Conservation (phyloP, 2,888 invertebrate genomes). For the Baccha elongata region DNA sequence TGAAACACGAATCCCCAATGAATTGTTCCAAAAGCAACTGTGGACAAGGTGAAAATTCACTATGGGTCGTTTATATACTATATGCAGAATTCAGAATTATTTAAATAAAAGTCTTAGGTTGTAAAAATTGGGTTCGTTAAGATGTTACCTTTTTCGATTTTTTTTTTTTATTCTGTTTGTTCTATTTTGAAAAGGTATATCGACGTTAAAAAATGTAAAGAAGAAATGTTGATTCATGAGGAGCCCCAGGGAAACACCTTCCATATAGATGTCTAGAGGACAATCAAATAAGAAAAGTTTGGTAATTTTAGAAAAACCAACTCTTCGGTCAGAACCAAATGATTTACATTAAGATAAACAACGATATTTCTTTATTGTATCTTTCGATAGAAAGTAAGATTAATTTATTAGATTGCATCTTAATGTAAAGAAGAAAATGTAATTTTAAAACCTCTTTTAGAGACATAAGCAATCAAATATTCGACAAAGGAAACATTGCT, state of each 20-base stretch:
- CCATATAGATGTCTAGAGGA: constrained; percentile 17
- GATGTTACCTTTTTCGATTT: constrained; percentile 14
- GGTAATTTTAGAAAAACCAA: constrained; percentile 25
- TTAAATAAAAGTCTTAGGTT: constrained; percentile 27
- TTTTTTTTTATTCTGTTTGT: constrained; percentile 21
- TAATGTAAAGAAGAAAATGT: background rate
- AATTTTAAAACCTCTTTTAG: background rate
- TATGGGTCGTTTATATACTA: constrained; percentile 1
- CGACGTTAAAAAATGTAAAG: background rate
- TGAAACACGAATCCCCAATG: constrained; percentile 14
- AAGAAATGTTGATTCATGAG: constrained; percentile 23
- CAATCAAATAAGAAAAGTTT: constrained; percentile 41
- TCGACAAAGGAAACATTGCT: background rate
- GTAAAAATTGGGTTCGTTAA: constrained; percentile 40
- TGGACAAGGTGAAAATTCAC: constrained; percentile 13
- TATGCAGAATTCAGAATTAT: too few species aligned
- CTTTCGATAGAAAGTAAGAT: background rate
- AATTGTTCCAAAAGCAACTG: background rate
- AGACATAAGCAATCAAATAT: too few species aligned
- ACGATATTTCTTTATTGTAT: background rate
- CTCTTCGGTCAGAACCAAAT: background rate
- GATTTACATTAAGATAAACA: constrained; percentile 6
- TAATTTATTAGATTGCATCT: background rate
- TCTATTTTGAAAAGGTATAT: background rate
- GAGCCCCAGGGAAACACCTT: background rate